Evolutionary conservation across 2,888 invertebrate genomes (phyloP).

Genomic region (Lasioglossum malachurum): DNA sequence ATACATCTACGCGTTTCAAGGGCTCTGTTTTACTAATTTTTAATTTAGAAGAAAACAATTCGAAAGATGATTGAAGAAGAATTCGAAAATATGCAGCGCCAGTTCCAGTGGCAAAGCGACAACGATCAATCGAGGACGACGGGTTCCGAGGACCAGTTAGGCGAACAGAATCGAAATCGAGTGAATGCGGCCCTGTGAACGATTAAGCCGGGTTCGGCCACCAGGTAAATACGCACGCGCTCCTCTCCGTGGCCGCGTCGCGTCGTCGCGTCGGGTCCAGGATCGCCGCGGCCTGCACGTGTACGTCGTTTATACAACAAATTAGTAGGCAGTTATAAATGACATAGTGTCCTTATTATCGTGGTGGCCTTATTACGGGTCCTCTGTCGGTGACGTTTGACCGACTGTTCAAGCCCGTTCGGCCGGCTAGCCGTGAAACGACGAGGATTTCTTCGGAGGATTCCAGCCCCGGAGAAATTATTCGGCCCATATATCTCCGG

Average conservation of each 20-base stretch:
- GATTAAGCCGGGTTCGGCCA: slow-evolving; percentile 63
- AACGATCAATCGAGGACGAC: not conserved
- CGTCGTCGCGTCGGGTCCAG: slow-evolving; percentile 24
- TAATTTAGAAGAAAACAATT: no score
- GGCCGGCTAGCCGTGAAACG: slow-evolving; percentile 22
- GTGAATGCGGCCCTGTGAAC: slow-evolving; percentile 66
- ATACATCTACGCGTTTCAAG: no score
- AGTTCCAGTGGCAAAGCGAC: not conserved
- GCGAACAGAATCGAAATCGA: not conserved
- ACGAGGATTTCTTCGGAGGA: slow-evolving; percentile 39
- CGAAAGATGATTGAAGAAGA: not conserved
- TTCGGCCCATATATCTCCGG: slow-evolving; percentile 34
- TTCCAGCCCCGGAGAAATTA: slow-evolving; percentile 44
- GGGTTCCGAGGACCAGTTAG: not conserved
- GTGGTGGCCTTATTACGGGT: slow-evolving; percentile 66
- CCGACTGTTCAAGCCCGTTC: slow-evolving; percentile 35
- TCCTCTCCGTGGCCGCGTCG: slow-evolving; percentile 39
- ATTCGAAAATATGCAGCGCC: not conserved
- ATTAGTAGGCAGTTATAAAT: slow-evolving; percentile 83
- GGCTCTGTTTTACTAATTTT: no score
- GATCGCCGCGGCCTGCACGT: slow-evolving; percentile 64
- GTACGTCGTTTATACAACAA: slow-evolving; percentile 76
- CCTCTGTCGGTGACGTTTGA: slow-evolving; percentile 50
- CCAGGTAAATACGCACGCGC: slow-evolving; percentile 70
- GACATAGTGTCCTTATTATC: slow-evolving; percentile 75